These are phyloP conservation scores for Streptopelia turtur DNA, from an alignment of 2,797 vertebrate genomes.

Conservation along the genomic window DNA sequence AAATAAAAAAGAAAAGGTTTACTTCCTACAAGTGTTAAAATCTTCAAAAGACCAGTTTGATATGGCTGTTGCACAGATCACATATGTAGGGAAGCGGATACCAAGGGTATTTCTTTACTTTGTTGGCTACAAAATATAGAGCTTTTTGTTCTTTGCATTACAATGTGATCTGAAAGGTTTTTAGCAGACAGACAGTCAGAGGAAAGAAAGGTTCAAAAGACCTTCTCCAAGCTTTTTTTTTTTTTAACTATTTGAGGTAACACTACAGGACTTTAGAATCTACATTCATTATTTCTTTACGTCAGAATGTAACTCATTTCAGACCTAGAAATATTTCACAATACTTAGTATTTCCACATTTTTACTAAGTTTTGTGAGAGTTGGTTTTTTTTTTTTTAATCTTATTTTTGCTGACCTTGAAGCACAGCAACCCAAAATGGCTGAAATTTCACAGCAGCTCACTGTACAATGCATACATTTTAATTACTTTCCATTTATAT, in stretches of 20 bases:
- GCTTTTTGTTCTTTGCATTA: slow-evolving; percentile 31
- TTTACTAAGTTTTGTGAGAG: not conserved
- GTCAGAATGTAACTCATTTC: not conserved
- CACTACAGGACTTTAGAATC: not conserved
- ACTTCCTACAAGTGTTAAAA: slow-evolving; percentile 4
- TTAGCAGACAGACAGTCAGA: not conserved
- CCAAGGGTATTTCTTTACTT: not conserved
- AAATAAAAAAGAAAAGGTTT: not conserved
- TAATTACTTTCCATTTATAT: slow-evolving; percentile 16
- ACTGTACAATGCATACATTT: not conserved
- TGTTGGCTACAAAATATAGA: not conserved
- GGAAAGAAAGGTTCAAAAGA: not conserved
- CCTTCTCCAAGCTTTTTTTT: not conserved
- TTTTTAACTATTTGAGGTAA: not conserved
- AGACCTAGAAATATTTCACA: not conserved
- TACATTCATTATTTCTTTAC: not conserved
- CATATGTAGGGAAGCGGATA: not conserved
- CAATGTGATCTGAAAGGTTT: slow-evolving; percentile 5
- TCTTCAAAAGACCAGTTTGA: slow-evolving; percentile 6
- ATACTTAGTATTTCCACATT: not conserved
- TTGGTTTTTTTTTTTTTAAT: not conserved
- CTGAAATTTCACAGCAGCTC: not conserved
- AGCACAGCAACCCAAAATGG: not conserved
- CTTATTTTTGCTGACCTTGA: not conserved
- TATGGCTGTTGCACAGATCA: slow-evolving; percentile 7